Base-by-base conservation (phyloP, 1,140 invertebrate genomes). In the Lamellibrachia luymesi region DNA sequence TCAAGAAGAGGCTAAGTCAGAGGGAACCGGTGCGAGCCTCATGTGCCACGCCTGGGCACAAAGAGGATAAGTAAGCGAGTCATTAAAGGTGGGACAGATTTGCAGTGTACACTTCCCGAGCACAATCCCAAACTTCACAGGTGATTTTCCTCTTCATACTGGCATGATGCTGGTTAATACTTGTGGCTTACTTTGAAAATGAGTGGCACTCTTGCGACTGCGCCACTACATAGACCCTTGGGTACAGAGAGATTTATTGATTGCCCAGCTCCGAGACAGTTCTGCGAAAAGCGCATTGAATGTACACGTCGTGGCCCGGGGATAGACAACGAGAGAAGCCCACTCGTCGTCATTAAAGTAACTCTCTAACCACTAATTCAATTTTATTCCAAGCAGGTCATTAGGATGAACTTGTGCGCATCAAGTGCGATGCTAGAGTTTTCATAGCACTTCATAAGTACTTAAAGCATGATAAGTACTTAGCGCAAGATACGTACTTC, bases 381-480 rank as follows among this genome's bases (percentile, higher is more conserved):
- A 80, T 80, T 80, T 80, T 80, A 80, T 80, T 80, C 64, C 8
- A 80, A 80, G 64, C 64, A 17, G 64, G 64, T 80, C 64, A 80
- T 80, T 80, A 80, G 64, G 64, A 80, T 80, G 64, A 80, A 22
- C 13, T 80, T 80, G 64, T 80, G 64, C 64, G 25, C 64, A 22
- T 22, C 64, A 80, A 80, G 64, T 80, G 64, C 64, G 4, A 8
- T 22, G 64, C 25, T 80, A 80, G 64, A 80, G 13, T 80, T 22
- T 2, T 80, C 64, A 4, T 22, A 22, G 64, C 64, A 80, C 64
- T 80, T 80, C 64, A 80, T 80, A 80, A 80, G 64, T 80, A 80
- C 64, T 80, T 80, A 80, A 80, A 80, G 64, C 64, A 80, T 22
- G 64, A 80, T 80, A 80, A 80, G 64, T 80, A 80, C 64, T 80